phyloP scores from a whole-genome alignment of 1,140 invertebrate genomes.

The Centruroides sculpturatus region DNA sequence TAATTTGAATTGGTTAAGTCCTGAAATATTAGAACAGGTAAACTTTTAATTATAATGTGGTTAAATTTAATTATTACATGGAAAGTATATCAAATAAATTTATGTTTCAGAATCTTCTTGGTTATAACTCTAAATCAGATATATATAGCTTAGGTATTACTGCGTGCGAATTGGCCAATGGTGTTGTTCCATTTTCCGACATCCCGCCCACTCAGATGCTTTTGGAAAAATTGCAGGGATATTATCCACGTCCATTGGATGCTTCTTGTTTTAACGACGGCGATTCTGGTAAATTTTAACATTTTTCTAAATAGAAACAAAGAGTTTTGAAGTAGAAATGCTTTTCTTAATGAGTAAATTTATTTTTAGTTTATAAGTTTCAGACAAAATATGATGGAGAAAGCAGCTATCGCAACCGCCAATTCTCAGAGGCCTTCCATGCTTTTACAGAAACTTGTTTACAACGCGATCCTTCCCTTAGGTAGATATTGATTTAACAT shows the following conservation, averaged over 20 bases:
- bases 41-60: constrained; percentile 34
- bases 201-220: constrained; percentile 72
- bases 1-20: constrained; percentile 74
- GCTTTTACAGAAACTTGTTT: constrained; percentile 54
- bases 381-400: constrained; percentile 3
- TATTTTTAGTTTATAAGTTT: not conserved
- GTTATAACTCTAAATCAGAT: constrained; percentile 78
- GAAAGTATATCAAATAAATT: no score
- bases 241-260: constrained; percentile 58
- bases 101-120: constrained; percentile 52
- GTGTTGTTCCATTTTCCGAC: constrained; percentile 66
- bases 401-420: constrained; percentile 28
- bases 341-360: not conserved
- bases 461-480: constrained; percentile 40
- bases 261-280: constrained; percentile 45
- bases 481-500: no score
- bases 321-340: not conserved
- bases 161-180: constrained; percentile 78
- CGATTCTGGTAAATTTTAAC: constrained; percentile 23
- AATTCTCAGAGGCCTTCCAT: constrained; percentile 58
- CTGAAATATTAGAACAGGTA: constrained; percentile 57
- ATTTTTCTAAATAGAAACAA: not conserved
- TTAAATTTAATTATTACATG: constrained; percentile 22
- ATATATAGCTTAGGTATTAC: constrained; percentile 79
- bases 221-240: constrained; percentile 70